Conservation (phyloP, 2,113 vertebrate genomes). For the Oceanites oceanicus region DNA sequence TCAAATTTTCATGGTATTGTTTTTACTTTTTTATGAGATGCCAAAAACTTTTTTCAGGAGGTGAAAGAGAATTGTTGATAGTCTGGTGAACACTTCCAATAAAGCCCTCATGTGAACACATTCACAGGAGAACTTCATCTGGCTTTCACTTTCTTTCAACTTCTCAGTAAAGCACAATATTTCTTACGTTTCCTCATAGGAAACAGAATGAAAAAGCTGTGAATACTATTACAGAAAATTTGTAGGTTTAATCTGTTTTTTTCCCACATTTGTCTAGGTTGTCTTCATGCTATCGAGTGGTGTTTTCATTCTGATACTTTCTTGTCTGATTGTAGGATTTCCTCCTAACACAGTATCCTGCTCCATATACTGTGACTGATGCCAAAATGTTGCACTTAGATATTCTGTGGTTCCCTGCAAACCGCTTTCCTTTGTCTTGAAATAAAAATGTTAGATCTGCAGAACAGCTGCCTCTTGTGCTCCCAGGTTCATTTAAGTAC, state of each 20-base stretch:
- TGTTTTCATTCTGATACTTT: background rate
- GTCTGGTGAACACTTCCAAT: background rate
- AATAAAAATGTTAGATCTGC: background rate
- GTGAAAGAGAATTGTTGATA: conserved; percentile 9
- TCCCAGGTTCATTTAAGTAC: background rate
- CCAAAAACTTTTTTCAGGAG: background rate
- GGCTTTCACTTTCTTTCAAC: background rate
- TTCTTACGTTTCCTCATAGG: background rate
- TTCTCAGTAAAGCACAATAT: background rate
- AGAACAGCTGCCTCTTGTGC: background rate
- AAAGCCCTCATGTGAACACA: background rate
- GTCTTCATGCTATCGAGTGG: background rate
- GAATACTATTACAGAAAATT: background rate
- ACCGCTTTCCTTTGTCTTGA: background rate
- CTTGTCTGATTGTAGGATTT: background rate
- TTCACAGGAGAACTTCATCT: background rate
- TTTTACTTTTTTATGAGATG: background rate
- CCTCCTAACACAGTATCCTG: background rate
- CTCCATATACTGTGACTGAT: background rate
- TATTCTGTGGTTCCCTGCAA: background rate
- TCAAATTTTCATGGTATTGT: conserved; percentile 1
- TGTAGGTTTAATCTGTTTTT: background rate
- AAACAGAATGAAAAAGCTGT: background rate
- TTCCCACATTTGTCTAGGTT: background rate
- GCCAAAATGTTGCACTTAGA: background rate